Evolutionary conservation across 1,140 invertebrate species (phyloP).

Genomic region (Onthophagus taurus): DNA sequence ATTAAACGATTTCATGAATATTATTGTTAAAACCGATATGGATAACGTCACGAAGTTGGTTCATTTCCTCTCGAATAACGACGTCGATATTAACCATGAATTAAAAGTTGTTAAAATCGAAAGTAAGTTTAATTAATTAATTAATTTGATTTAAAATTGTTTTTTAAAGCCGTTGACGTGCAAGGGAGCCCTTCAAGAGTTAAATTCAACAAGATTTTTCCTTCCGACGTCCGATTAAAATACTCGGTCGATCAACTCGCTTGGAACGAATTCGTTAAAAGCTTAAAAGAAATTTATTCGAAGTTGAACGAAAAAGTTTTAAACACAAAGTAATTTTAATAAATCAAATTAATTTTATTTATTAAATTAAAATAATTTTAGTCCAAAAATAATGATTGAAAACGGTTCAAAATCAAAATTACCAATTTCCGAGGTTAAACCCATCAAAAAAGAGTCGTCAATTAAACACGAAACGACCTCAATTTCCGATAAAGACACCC

Average conservation of each 20-base stretch:
- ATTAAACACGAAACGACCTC: background rate
- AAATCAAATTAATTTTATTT: background rate
- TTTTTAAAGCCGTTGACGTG: conserved; percentile 29
- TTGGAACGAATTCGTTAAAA: conserved; percentile 28
- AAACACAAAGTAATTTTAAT: too few relatives aligned
- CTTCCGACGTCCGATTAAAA: conserved; percentile 24
- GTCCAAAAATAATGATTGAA: conserved; percentile 35
- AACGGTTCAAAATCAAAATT: conserved; percentile 29
- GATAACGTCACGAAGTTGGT: conserved; percentile 51
- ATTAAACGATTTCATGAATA: conserved; percentile 46
- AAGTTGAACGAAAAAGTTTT: conserved; percentile 24
- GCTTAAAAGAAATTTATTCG: conserved; percentile 27
- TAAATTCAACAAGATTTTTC: conserved; percentile 28
- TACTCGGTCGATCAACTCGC: conserved; percentile 28
- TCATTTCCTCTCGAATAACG: conserved; percentile 46
- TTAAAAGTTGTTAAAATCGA: conserved; percentile 52
- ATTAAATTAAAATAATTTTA: conserved; percentile 12
- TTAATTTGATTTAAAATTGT: background rate
- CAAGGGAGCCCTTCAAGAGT: conserved; percentile 28
- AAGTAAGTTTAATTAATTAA: conserved; percentile 41
- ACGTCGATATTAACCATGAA: conserved; percentile 52
- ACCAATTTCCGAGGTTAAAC: conserved; percentile 32
- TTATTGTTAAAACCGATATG: conserved; percentile 54
- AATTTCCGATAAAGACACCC: conserved; percentile 20
- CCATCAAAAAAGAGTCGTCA: conserved; percentile 27